Percentiles rank a stretch among this genome's conserved stretches.
Evolutionary conservation across 1,140 invertebrate genomes (phyloP).

Genomic region (Brachionus rotundiformis): DNA sequence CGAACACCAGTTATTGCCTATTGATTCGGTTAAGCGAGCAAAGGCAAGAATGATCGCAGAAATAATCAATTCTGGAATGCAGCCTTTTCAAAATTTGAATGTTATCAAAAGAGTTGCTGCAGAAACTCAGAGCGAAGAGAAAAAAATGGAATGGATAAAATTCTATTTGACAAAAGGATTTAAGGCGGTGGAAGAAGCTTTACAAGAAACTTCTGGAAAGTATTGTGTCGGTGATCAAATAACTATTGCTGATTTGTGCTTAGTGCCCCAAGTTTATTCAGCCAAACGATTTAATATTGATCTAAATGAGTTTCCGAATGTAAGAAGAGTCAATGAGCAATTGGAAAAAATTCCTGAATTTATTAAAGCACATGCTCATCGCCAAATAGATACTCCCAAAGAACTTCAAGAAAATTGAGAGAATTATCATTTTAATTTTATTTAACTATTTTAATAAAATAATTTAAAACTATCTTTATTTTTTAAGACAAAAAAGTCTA

Average conservation of each 20-base stretch:
- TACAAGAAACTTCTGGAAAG: slow-evolving; percentile 80
- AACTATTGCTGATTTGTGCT: slow-evolving; percentile 88
- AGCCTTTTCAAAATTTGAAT: slow-evolving; percentile 88
- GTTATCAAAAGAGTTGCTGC: slow-evolving; percentile 65
- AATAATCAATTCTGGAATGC: slow-evolving; percentile 85
- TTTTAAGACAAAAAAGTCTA: not conserved
- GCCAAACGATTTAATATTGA: slow-evolving; percentile 47
- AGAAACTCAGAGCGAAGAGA: slow-evolving; percentile 55
- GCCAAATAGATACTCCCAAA: slow-evolving; percentile 29
- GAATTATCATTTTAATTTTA: not conserved
- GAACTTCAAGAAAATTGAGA: slow-evolving; percentile 41
- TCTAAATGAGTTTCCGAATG: slow-evolving; percentile 39
- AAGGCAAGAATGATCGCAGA: slow-evolving; percentile 73
- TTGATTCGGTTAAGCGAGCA: slow-evolving; percentile 75
- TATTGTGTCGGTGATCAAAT: slow-evolving; percentile 91
- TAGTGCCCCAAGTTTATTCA: slow-evolving; percentile 82
- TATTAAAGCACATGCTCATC: slow-evolving; percentile 44
- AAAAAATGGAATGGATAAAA: slow-evolving; percentile 74
- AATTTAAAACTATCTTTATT: too few relatives aligned
- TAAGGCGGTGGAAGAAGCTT: slow-evolving; percentile 78
- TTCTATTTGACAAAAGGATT: slow-evolving; percentile 88
- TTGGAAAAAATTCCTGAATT: slow-evolving; percentile 25
- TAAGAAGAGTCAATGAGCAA: slow-evolving; percentile 10
- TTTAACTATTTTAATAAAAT: not conserved
- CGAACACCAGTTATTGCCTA: slow-evolving; percentile 75